Percentiles rank a stretch among this genome's conserved stretches.
Evolutionary conservation across 2,888 invertebrate species (phyloP).

Genomic region (Rhopalosiphum nymphaeae): DNA sequence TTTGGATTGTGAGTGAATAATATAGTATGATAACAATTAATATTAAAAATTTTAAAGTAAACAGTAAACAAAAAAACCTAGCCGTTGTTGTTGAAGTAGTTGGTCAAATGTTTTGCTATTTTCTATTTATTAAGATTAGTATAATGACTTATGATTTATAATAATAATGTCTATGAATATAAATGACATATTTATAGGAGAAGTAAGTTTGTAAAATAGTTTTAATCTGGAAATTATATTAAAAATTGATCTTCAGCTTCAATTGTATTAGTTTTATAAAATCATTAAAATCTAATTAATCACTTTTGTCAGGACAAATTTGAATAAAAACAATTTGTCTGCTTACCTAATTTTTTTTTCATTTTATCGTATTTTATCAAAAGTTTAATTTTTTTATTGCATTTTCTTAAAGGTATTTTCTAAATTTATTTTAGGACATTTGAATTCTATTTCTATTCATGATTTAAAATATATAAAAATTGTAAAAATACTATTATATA

Average conservation of each 20-base stretch:
- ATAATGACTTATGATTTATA: background rate
- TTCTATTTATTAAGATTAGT: background rate
- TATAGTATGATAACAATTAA: background rate
- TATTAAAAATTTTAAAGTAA: background rate
- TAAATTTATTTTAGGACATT: background rate
- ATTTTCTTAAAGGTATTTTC: background rate
- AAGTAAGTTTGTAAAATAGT: constrained; percentile 32
- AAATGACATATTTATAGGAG: constrained; percentile 61
- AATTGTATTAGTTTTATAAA: background rate
- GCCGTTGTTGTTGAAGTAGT: background rate
- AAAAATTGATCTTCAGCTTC: background rate
- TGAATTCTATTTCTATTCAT: background rate
- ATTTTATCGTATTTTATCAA: background rate
- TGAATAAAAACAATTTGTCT: background rate
- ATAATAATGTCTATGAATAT: constrained; percentile 14
- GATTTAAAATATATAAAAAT: background rate
- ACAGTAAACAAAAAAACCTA: background rate
- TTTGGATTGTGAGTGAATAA: background rate
- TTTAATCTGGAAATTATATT: background rate
- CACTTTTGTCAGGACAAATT: background rate
- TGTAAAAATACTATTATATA: background rate
- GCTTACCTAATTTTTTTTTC: no score
- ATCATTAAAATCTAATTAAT: background rate
- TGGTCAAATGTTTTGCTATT: background rate
- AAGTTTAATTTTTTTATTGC: no score